These are phyloP conservation scores for Xiphydria camelus DNA, from an alignment of 2,888 invertebrate genomes.

Conservation along the genomic window DNA sequence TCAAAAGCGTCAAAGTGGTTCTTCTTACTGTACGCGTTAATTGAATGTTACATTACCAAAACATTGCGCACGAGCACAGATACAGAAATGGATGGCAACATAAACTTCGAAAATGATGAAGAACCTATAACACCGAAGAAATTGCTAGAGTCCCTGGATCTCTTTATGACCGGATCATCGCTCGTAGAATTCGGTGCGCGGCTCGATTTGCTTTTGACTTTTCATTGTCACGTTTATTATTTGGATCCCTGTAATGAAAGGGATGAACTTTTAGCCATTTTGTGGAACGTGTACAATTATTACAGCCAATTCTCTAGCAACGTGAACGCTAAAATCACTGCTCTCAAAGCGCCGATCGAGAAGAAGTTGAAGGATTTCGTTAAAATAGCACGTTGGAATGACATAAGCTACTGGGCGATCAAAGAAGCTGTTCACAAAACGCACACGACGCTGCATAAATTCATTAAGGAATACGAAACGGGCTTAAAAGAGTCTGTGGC, in stretches of 20 bases:
- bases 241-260: conserved; percentile 53
- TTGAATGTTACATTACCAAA: conserved; percentile 64
- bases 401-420: conserved; percentile 92
- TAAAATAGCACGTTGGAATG: conserved; percentile 94
- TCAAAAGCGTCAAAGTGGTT: conserved; percentile 82
- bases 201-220: conserved; percentile 75
- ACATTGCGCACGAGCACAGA: conserved; percentile 38
- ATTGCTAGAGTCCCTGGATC: conserved; percentile 68
- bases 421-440: conserved; percentile 87
- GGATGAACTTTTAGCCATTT: conserved; percentile 66
- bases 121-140: conserved; percentile 49
- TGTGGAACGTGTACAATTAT: conserved; percentile 84
- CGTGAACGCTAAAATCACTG: conserved; percentile 68
- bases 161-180: conserved; percentile 81
- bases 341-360: conserved; percentile 80
- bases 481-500: conserved; percentile 46
- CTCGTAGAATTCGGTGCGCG: conserved; percentile 83
- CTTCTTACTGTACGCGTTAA: conserved; percentile 81
- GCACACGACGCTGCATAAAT: conserved; percentile 84
- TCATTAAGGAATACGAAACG: conserved; percentile 82
- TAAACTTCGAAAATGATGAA: conserved; percentile 24
- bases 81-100: conserved; percentile 28
- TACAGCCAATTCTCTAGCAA: conserved; percentile 77
- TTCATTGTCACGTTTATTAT: conserved; percentile 78
- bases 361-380: conserved; percentile 91